Percentiles rank a stretch among this genome's conserved stretches.
phyloP scores from a whole-genome alignment of 2,888 invertebrate species.

The Hypselothyrea guttata region DNA sequence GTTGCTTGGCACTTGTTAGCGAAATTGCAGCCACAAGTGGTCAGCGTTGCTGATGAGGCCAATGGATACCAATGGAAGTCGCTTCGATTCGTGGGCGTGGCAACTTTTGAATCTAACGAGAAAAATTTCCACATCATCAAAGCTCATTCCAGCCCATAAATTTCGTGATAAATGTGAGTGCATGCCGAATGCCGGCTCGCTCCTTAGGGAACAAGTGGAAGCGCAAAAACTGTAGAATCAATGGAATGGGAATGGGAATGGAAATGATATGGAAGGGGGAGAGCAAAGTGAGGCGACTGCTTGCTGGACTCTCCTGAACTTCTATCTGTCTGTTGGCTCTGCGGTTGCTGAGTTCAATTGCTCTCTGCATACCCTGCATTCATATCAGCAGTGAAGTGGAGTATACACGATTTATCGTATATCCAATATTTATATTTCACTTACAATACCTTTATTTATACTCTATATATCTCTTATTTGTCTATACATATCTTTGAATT shows the following conservation, averaged over 20 bases:
- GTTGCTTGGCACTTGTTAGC: conserved; percentile 50
- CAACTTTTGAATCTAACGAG: conserved; percentile 79
- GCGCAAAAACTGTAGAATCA: not conserved
- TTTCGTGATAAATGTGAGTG: conserved; percentile 81
- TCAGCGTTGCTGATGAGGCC: conserved; percentile 69
- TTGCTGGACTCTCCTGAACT: conserved; percentile 49
- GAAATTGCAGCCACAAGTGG: conserved; percentile 73
- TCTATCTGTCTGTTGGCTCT: conserved; percentile 56
- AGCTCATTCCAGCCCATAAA: conserved; percentile 82
- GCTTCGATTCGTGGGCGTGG: conserved; percentile 15
- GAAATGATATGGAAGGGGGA: no score
- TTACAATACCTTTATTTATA: not conserved
- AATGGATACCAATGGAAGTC: conserved; percentile 37
- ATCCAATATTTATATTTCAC: not conserved
- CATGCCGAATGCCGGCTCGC: conserved; percentile 45
- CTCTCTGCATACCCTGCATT: no score
- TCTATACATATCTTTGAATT: not conserved
- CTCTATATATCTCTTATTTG: not conserved
- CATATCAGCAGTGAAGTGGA: conserved; percentile 2
- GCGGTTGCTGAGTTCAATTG: no score
- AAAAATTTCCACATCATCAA: conserved; percentile 82
- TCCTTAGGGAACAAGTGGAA: conserved; percentile 44
- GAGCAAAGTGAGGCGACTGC: conserved; percentile 17
- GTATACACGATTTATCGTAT: not conserved
- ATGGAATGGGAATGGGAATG: not conserved